Base-by-base conservation (phyloP, 2,797 vertebrate genomes). In the Garrulus glandarius region DNA sequence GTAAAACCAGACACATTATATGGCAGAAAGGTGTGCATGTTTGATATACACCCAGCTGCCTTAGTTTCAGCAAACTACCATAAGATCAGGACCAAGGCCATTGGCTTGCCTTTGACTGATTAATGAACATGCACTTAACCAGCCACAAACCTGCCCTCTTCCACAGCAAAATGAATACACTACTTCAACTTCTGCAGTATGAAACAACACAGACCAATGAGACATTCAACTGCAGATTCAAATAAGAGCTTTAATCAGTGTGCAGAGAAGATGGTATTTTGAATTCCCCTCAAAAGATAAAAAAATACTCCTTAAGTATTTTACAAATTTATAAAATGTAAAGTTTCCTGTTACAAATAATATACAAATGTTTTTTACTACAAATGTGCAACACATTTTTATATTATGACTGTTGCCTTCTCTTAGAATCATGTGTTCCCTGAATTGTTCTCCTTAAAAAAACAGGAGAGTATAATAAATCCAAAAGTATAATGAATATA, bases 191-290 rank as follows among this genome's bases (percentile, higher is more conserved):
- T 77, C 29, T 52, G 63, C 47, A 91, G 32, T n/a, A 71, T 50
- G 79, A 89, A 96, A 21, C 36, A 81, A 91, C 29, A 78, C 14
- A 90, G 63, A 88, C 24, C 72, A 93, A 72, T 32, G 63, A 79
- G 23, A 87, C 44, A 30, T 78, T 91, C 44, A 67, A 11, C 18
- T 63, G 23, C n/a, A 79, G 34, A 87, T 79, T 93, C 67, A 74
- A 21, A 23, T 78, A 84, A 67, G 39, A 91, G 10, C 55, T 97
- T 96, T 96, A 94, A 92, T 97, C 59, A 88, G 86, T 87, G 50
- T 44, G 89, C 22, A 64, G 18, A 59, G 43, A 90, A 81, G 47
- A 74, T 22, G 53, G 11, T 69, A 79, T 87, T 81, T 36, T 60
- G 59, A 93, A 39, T 78, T 81, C 6, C 18, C 15, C 39, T 36